Conservation (phyloP, 2,797 vertebrate species). For the Benthosema pterotum region DNA sequence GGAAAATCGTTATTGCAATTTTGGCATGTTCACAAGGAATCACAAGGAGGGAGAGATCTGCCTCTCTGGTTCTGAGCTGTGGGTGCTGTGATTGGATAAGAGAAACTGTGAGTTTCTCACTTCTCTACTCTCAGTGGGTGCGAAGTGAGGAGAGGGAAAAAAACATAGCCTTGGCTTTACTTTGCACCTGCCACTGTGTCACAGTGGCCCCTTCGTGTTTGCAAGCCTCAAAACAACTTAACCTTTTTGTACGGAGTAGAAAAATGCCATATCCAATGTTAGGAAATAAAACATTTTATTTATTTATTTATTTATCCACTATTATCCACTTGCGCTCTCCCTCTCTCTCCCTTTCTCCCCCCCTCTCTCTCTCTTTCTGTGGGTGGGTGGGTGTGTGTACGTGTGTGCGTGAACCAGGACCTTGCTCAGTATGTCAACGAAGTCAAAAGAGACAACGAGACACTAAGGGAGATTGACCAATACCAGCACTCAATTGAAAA, state of each 20-base stretch:
- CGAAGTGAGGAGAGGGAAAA: not conserved
- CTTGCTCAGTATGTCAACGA: conserved; percentile 96
- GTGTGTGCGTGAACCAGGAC: conserved; percentile 77
- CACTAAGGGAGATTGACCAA: conserved; percentile 90
- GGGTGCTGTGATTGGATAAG: conserved; percentile 15
- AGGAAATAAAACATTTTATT: too few species aligned
- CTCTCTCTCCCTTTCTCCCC: too few species aligned
- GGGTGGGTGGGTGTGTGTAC: conserved; percentile 23
- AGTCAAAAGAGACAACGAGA: conserved; percentile 96
- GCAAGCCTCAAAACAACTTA: too few species aligned
- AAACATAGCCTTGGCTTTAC: conserved; percentile 13
- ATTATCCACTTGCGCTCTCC: too few species aligned
- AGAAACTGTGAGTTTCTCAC: conserved; percentile 25
- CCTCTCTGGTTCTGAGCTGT: conserved; percentile 10
- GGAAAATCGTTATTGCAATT: conserved; percentile 52
- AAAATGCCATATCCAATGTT: too few species aligned
- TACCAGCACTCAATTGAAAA: conserved; percentile 96
- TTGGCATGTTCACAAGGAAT: conserved; percentile 31
- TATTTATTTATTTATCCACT: too few species aligned
- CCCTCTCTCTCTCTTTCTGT: too few species aligned
- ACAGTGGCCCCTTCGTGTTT: not conserved
- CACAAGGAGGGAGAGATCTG: not conserved
- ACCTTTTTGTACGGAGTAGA: too few species aligned
- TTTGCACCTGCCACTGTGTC: not conserved
- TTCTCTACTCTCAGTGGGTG: conserved; percentile 1